Evolutionary conservation across 1,140 invertebrate genomes (phyloP).

Genomic region (Caerostris darwini): DNA sequence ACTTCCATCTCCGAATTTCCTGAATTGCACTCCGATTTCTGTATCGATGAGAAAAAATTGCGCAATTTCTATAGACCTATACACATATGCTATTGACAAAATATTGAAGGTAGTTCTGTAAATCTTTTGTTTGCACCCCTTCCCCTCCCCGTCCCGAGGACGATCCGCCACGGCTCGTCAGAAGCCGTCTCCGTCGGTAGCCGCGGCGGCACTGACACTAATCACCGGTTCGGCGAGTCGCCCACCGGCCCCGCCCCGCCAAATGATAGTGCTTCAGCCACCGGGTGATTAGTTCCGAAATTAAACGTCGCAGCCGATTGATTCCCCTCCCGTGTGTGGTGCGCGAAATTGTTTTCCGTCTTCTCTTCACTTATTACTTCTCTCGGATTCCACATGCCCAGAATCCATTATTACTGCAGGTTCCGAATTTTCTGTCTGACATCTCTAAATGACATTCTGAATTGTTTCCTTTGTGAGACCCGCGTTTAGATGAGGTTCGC

Average conservation of each 20-base stretch:
- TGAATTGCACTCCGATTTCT: too few species aligned
- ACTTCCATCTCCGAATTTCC: too few species aligned
- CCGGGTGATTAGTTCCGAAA: constrained; percentile 49
- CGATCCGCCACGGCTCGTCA: not conserved
- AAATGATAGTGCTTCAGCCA: constrained; percentile 55
- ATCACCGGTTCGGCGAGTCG: constrained; percentile 6
- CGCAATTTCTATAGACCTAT: not conserved
- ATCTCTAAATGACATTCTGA: too few species aligned
- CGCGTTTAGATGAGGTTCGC: too few species aligned
- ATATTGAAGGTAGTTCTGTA: too few species aligned
- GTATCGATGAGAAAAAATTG: not conserved
- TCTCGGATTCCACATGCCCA: not conserved
- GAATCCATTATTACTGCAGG: not conserved
- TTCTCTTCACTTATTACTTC: not conserved
- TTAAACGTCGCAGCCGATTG: constrained; percentile 50
- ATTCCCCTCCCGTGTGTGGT: not conserved
- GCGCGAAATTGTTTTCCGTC: not conserved
- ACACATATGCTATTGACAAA: too few species aligned
- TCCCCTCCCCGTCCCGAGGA: not conserved
- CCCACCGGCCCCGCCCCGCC: constrained; percentile 7
- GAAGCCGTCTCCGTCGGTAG: constrained; percentile 31
- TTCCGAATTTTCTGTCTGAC: not conserved
- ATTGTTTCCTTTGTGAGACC: too few species aligned
- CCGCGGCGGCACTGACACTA: constrained; percentile 19
- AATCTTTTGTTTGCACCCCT: too few species aligned